Evolutionary conservation across 2,797 vertebrate species (phyloP).

Genomic region (Zenarchopterus dispar): DNA sequence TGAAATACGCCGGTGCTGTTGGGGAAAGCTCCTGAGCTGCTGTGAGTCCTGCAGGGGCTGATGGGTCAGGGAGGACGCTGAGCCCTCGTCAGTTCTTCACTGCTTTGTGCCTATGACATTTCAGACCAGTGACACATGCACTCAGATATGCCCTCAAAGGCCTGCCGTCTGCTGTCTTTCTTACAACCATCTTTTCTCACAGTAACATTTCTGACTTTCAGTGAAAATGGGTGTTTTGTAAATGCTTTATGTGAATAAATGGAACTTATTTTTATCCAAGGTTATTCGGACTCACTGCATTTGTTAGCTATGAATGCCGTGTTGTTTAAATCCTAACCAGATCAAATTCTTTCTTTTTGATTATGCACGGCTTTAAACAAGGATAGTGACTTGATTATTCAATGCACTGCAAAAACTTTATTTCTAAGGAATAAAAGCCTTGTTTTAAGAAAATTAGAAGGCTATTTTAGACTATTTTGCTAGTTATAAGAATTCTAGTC

Average conservation of each 20-base stretch:
- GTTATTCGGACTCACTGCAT: not conserved
- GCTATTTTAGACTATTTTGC: too few relatives aligned
- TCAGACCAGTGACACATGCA: constrained; percentile 44
- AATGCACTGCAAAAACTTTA: too few relatives aligned
- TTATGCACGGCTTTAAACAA: too few relatives aligned
- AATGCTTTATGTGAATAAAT: constrained; percentile 80
- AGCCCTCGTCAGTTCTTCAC: constrained; percentile 49
- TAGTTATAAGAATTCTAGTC: too few relatives aligned
- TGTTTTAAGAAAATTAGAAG: too few relatives aligned
- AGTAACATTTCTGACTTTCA: constrained; percentile 33
- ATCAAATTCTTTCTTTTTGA: not conserved
- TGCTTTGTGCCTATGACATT: constrained; percentile 73
- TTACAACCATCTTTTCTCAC: constrained; percentile 50
- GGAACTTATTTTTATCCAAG: constrained; percentile 75
- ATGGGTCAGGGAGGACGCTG: constrained; percentile 31
- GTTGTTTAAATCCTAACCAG: not conserved
- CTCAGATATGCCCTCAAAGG: constrained; percentile 31
- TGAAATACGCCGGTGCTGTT: constrained; percentile 6
- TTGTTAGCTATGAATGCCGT: not conserved
- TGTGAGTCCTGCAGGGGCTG: constrained; percentile 38
- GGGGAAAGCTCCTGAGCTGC: constrained; percentile 38
- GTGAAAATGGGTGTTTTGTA: constrained; percentile 69
- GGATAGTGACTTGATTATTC: too few relatives aligned
- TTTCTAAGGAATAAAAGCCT: too few relatives aligned
- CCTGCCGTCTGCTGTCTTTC: constrained; percentile 45